A percentile compares a stretch with the other conserved stretches of the same genome.
phyloP scores from a whole-genome alignment of 2,888 invertebrate species.

The Megastigmus dorsalis region DNA sequence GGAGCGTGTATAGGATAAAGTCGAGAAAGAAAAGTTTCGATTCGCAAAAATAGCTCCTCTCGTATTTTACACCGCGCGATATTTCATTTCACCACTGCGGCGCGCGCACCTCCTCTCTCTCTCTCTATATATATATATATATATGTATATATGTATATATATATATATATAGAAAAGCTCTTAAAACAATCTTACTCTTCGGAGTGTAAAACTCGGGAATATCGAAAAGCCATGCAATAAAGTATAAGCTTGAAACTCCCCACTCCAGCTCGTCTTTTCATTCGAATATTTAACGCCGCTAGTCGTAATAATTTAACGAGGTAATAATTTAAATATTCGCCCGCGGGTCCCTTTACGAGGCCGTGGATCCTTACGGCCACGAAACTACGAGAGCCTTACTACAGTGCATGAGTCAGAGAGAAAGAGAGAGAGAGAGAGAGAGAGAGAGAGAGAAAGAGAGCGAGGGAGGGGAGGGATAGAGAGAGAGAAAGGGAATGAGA shows the following conservation, averaged over 20 bases:
- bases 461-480: neutral
- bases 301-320: conserved; percentile 59
- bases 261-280: conserved; percentile 18
- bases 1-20: too few species aligned
- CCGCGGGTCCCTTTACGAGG: conserved; percentile 24
- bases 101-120: too few species aligned
- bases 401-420: neutral
- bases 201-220: conserved; percentile 23
- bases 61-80: conserved; percentile 7
- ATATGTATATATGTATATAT: too few species aligned
- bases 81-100: conserved; percentile 7
- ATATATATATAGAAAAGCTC: too few species aligned
- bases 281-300: conserved; percentile 32
- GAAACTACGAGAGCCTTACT: too few species aligned
- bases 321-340: conserved; percentile 57
- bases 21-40: conserved; percentile 7
- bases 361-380: neutral
- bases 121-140: too few species aligned
- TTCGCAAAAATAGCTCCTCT: neutral
- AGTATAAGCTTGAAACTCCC: neutral
- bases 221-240: conserved; percentile 37
- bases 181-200: conserved; percentile 26
- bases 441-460: neutral
- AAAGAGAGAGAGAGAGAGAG: neutral
- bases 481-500: neutral